Conservation (phyloP, 2,113 vertebrate species). For the Labeo catla region DNA sequence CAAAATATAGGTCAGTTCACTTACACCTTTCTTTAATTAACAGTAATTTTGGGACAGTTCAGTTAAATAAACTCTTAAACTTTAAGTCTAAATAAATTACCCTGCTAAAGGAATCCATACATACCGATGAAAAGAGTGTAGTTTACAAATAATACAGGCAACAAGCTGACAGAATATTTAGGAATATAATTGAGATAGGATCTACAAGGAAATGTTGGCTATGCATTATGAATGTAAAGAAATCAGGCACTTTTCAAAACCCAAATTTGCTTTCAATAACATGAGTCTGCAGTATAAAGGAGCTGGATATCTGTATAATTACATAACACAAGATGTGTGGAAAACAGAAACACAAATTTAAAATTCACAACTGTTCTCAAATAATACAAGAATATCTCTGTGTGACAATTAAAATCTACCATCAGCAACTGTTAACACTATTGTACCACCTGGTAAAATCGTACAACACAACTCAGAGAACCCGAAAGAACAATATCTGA, state of each 20-base stretch:
- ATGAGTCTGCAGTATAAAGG: background rate
- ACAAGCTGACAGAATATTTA: background rate
- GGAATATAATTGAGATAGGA: background rate
- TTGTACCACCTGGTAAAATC: constrained; percentile 13
- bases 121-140: background rate
- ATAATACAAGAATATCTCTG: constrained; percentile 21
- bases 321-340: background rate
- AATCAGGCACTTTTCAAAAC: constrained; percentile 47
- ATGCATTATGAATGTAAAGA: constrained; percentile 1
- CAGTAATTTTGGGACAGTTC: constrained; percentile 14
- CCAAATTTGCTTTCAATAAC: background rate
- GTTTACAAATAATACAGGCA: constrained; percentile 7
- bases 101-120: background rate
- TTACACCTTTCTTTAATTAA: background rate
- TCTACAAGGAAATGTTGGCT: background rate
- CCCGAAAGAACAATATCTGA: background rate
- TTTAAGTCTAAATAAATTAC: constrained; percentile 2
- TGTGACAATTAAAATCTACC: constrained; percentile 25
- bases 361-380: background rate
- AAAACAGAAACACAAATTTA: background rate
- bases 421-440: constrained; percentile 26
- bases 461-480: background rate
- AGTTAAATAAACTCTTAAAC: background rate
- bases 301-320: background rate
- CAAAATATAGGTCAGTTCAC: background rate